Conservation (phyloP, 2,113 vertebrate genomes). For the Aspidoscelis tigris region DNA sequence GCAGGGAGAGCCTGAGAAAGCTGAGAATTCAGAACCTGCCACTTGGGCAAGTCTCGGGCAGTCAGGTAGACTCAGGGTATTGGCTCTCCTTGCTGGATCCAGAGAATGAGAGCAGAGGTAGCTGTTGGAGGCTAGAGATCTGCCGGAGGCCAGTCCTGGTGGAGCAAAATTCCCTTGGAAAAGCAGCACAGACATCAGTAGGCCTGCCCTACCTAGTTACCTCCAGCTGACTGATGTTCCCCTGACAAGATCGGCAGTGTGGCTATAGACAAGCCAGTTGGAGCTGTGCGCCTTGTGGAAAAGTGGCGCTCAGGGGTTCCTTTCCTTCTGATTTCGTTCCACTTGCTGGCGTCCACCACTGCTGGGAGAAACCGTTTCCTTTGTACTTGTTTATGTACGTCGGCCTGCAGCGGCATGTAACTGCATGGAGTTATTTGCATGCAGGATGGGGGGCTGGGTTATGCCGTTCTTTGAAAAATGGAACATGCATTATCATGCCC, state of each 20-base stretch:
- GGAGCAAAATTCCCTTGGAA: too few relatives aligned
- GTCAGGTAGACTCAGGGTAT: too few relatives aligned
- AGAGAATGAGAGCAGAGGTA: too few relatives aligned
- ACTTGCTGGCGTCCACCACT: constrained; percentile 4
- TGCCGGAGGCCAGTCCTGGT: too few relatives aligned
- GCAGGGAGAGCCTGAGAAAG: too few relatives aligned
- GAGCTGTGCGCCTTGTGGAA: neutral
- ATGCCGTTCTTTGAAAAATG: constrained; percentile 45
- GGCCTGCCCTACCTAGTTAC: neutral
- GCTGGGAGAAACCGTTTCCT: constrained; percentile 29
- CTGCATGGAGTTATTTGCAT: constrained; percentile 54
- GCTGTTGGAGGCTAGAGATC: too few relatives aligned
- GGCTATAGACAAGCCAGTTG: neutral
- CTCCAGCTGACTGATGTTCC: neutral
- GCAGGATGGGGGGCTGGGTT: constrained; percentile 14
- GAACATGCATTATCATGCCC: constrained; percentile 52
- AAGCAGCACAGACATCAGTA: too few relatives aligned
- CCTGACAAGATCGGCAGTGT: neutral
- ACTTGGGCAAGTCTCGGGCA: too few relatives aligned
- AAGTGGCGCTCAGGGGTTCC: neutral
- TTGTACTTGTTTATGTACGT: constrained; percentile 50
- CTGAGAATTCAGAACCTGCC: too few relatives aligned
- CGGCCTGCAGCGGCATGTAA: constrained; percentile 40
- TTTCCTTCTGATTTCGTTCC: neutral
- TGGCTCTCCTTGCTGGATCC: too few relatives aligned